These are phyloP conservation scores for Pogonus chalceus DNA, from an alignment of 1,140 invertebrate species.

Conservation along the genomic window DNA sequence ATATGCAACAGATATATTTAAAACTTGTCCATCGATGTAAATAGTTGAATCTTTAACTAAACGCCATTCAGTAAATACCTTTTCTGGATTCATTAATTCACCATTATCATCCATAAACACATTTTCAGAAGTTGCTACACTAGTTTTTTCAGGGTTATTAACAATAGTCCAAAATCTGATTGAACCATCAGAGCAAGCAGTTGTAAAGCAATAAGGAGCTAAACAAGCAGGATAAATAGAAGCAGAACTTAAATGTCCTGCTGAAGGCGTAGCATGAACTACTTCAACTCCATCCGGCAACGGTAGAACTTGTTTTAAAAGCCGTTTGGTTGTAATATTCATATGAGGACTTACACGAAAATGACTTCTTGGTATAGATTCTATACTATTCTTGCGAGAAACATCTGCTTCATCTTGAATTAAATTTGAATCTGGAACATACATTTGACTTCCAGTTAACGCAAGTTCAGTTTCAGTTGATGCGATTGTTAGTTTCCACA, in stretches of 20 bases:
- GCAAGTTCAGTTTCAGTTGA: conserved; percentile 42
- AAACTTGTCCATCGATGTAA: conserved; percentile 63
- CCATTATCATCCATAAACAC: conserved; percentile 36
- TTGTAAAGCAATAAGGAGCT: conserved; percentile 90
- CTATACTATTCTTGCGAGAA: conserved; percentile 31
- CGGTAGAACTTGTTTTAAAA: conserved; percentile 49
- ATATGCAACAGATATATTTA: conserved; percentile 94
- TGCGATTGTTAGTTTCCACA: conserved; percentile 89
- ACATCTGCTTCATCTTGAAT: conserved; percentile 69
- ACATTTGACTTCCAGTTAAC: conserved; percentile 55
- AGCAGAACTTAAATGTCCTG: conserved; percentile 94
- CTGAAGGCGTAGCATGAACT: conserved; percentile 83
- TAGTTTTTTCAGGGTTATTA: conserved; percentile 19
- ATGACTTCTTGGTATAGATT: conserved; percentile 30
- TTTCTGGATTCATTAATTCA: conserved; percentile 40
- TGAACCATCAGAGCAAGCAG: conserved; percentile 83
- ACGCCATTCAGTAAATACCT: conserved; percentile 30
- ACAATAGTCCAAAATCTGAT: conserved; percentile 43
- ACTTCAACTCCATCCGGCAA: conserved; percentile 85
- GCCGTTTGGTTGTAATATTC: conserved; percentile 27
- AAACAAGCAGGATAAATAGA: conserved; percentile 97
- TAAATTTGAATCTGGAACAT: conserved; percentile 80
- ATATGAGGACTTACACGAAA: conserved; percentile 32
- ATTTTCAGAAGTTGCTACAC: conserved; percentile 15
- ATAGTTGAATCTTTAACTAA: conserved; percentile 63